Evolutionary conservation across 2,888 invertebrate genomes (phyloP), one percentile per base, ranked within the genome.

Genomic region (Omphaloscelis lunosa): DNA sequence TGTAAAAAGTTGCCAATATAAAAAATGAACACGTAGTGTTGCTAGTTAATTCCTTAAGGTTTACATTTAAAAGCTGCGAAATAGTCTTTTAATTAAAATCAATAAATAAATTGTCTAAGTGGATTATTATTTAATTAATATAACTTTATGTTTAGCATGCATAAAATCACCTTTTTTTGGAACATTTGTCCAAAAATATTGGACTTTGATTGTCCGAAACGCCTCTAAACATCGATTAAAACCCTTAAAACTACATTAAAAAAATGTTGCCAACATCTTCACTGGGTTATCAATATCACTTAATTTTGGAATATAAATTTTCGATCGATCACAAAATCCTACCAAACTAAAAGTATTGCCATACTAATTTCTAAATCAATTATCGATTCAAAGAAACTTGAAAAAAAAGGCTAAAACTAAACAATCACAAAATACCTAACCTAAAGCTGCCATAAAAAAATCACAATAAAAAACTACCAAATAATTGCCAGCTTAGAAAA

Each of bases 181-280:
- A 51, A 68, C 17, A 23, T 39, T 41, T 23, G 56, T 75, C 29
- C 9, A 7, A 8, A 29, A 41, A n/a, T 15, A 8, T 17, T 34
- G 39, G 12, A 65, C 9, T 17, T 61, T 4, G 12, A n/a, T n/a
- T n/a, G 0, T 48, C 15, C 39, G 23, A 80, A 67, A 45, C 48
- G 34, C 53, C 39, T 66, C 53, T 59, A 72, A 61, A 53, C 48
- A 48, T 45, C 15, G 15, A 59, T 68, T 73, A 61, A 61, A 80
- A 76, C 15, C 67, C 48, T 75, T 61, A 53, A 71, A 61, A 34
- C 61, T 73, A 81, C 1, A 27, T 69, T 76, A 72, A 77, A 71
- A 86, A 88, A 86, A 88, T 88, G 88, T 88, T 88, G 85, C 83
- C 87, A 87, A 83, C 87, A 82, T 75, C 45, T 68, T 65, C 66